phyloP scores from a whole-genome alignment of 2,888 invertebrate species.

The Folsomia manolachei region DNA sequence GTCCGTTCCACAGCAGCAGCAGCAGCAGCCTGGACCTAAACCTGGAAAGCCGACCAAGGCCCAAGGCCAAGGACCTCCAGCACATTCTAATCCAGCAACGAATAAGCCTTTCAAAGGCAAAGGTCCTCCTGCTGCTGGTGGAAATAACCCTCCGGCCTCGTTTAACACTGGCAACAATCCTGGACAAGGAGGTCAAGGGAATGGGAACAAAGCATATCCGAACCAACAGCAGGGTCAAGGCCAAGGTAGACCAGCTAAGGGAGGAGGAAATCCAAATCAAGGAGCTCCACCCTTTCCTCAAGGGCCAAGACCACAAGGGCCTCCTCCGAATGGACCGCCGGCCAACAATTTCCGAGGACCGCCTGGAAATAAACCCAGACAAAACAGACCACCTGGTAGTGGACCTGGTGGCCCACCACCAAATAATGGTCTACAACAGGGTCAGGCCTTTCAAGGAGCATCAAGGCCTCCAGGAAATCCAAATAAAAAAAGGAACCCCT shows the following conservation, averaged over 20 bases:
- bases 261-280: neutral
- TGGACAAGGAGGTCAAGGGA: neutral
- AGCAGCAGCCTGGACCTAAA: neutral
- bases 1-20: too few relatives aligned
- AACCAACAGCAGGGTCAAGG: slow-evolving; percentile 3
- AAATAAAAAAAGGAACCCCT: neutral
- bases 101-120: neutral
- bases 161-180: neutral
- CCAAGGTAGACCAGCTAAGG: neutral
- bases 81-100: too few relatives aligned
- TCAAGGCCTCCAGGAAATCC: neutral
- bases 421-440: too few relatives aligned
- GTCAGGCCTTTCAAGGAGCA: too few relatives aligned
- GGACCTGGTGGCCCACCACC: too few relatives aligned
- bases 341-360: too few relatives aligned
- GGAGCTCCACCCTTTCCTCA: too few relatives aligned
- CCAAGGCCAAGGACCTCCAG: neutral
- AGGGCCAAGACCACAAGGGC: neutral
- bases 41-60: too few relatives aligned
- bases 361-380: too few relatives aligned
- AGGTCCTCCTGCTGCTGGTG: too few relatives aligned
- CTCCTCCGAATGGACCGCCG: neutral
- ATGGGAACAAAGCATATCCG: neutral
- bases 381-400: too few relatives aligned
- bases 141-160: neutral